Evolutionary conservation across 2,113 vertebrate genomes (phyloP).

Genomic region (Caretta caretta): DNA sequence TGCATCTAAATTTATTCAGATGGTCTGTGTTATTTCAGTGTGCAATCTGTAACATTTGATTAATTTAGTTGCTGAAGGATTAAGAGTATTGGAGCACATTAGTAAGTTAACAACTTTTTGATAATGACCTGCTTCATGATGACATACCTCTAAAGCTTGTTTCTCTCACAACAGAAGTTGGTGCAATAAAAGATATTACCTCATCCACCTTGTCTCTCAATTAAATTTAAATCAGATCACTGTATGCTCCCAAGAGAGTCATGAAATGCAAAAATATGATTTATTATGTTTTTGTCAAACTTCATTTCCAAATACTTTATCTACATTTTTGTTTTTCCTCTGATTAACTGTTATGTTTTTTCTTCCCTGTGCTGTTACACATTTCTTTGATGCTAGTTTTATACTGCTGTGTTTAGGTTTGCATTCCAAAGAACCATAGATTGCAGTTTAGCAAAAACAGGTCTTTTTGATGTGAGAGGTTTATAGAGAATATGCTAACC

Average conservation of each 20-base stretch:
- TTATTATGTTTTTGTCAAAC: background rate
- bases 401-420: background rate
- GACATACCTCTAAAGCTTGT: conserved; percentile 39
- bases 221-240: conserved; percentile 70
- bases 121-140: conserved; percentile 51
- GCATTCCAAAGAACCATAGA: background rate
- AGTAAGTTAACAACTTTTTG: conserved; percentile 68
- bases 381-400: background rate
- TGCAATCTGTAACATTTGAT: conserved; percentile 43
- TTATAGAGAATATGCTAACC: background rate
- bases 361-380: background rate
- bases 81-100: conserved; percentile 58
- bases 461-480: background rate
- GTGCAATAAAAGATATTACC: background rate
- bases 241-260: conserved; percentile 34
- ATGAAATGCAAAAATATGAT: conserved; percentile 58
- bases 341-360: background rate
- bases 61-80: conserved; percentile 56
- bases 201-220: conserved; percentile 70
- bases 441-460: background rate
- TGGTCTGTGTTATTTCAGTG: background rate
- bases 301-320: conserved; percentile 38
- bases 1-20: background rate
- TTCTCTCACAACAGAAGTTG: background rate
- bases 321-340: conserved; percentile 35